phyloP scores from a whole-genome alignment of 2,113 vertebrate genomes.

The Aplodontia rufa region DNA sequence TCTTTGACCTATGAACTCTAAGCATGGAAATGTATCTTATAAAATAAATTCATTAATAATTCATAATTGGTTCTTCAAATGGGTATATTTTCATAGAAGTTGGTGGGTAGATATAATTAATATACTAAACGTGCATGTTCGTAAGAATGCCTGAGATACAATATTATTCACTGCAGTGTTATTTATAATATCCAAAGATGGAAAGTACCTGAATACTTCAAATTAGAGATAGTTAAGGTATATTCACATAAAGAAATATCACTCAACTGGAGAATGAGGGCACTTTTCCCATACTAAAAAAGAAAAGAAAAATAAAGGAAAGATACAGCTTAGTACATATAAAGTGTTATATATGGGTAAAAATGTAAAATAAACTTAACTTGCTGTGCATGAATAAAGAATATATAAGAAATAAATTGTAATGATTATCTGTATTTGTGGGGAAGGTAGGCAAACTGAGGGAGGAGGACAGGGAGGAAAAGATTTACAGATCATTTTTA shows the following conservation, averaged over 20 bases:
- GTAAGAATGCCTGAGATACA: background rate
- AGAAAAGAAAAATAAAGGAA: background rate
- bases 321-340: background rate
- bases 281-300: background rate
- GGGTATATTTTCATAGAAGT: background rate
- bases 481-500: background rate
- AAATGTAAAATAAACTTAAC: conserved; percentile 13
- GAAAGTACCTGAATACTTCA: background rate
- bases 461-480: background rate
- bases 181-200: background rate
- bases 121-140: background rate
- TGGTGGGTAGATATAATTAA: background rate
- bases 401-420: conserved; percentile 8
- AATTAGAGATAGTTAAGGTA: background rate
- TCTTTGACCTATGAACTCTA: background rate
- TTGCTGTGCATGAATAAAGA: background rate
- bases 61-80: background rate
- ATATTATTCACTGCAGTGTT: background rate
- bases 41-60: conserved; percentile 20
- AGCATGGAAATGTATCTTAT: background rate
- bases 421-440: background rate
- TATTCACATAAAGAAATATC: conserved; percentile 21
- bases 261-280: background rate
- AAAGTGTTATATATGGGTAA: background rate
- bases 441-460: background rate